These are phyloP conservation scores for Leuciscus idus DNA, from an alignment of 2,113 vertebrate genomes.

Conservation along the genomic window DNA sequence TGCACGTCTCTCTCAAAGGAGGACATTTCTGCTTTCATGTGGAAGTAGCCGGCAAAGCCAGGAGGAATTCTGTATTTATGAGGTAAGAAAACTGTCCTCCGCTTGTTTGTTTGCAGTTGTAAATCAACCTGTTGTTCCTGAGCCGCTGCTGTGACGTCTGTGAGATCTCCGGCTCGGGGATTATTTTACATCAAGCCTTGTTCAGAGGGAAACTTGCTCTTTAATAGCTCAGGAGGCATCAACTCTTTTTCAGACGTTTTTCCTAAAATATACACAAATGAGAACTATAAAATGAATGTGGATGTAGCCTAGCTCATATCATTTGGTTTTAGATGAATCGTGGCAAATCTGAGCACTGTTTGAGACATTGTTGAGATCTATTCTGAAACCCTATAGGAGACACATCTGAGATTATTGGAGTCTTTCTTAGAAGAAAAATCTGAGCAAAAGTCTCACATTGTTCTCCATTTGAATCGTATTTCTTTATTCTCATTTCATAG, in stretches of 20 bases:
- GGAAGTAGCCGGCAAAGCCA: slow-evolving; percentile 34
- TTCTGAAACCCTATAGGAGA: neutral
- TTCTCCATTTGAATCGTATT: neutral
- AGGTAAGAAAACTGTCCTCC: slow-evolving; percentile 59
- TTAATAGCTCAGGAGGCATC: neutral
- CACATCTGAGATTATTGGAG: neutral
- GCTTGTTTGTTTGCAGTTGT: neutral
- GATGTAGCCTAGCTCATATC: neutral
- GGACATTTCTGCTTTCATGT: slow-evolving; percentile 6
- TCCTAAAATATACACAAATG: neutral
- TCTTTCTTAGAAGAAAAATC: neutral
- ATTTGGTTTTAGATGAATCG: neutral
- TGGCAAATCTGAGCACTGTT: neutral
- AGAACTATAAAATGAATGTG: too few relatives aligned
- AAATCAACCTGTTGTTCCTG: slow-evolving; percentile 55
- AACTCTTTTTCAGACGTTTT: neutral
- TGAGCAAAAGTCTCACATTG: neutral
- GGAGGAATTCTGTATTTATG: slow-evolving; percentile 49
- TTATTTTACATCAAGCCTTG: neutral
- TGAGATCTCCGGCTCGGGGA: neutral
- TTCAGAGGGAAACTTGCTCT: neutral
- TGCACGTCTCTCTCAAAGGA: neutral
- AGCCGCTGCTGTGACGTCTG: neutral
- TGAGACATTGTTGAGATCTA: neutral
- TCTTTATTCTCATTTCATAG: neutral